phyloP scores from a whole-genome alignment of 37 sponge, comb jelly and placozoan species.

The Hexactinellida sp. region DNA sequence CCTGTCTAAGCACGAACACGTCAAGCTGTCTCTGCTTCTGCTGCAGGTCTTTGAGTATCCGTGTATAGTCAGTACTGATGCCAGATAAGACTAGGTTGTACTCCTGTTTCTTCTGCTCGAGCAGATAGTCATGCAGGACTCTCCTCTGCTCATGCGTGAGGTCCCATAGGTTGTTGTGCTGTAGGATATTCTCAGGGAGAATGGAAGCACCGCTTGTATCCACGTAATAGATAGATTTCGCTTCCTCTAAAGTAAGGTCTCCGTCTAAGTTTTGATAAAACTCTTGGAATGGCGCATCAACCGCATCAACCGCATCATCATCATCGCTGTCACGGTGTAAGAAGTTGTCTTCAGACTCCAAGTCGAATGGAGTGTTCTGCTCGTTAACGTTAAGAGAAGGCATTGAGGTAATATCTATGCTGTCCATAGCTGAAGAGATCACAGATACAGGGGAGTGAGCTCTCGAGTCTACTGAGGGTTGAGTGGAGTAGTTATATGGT shows the following conservation, averaged over 20 bases:
- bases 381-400: not conserved
- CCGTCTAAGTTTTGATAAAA: not conserved
- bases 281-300: not conserved
- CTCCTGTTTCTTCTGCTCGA: slow-evolving; percentile 5
- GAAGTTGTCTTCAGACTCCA: not conserved
- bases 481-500: not conserved
- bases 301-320: not conserved
- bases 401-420: not conserved
- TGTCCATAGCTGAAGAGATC: not conserved
- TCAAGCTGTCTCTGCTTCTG: slow-evolving; percentile 29
- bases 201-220: not conserved
- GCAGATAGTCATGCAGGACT: slow-evolving; percentile 53
- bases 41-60: slow-evolving; percentile 16
- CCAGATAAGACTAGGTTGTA: not conserved
- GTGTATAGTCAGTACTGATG: slow-evolving; percentile 21
- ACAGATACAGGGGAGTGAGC: not conserved
- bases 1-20: slow-evolving; percentile 21
- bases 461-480: not conserved
- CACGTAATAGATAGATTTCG: not conserved
- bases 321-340: not conserved
- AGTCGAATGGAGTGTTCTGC: not conserved
- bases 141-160: slow-evolving; percentile 20
- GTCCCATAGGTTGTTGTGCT: not conserved
- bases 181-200: not conserved
- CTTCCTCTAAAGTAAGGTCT: not conserved